Evolutionary conservation across 1,140 invertebrate genomes (phyloP), one percentile per base, ranked within the genome.

Genomic region (Luehdorfia chinensis): DNA sequence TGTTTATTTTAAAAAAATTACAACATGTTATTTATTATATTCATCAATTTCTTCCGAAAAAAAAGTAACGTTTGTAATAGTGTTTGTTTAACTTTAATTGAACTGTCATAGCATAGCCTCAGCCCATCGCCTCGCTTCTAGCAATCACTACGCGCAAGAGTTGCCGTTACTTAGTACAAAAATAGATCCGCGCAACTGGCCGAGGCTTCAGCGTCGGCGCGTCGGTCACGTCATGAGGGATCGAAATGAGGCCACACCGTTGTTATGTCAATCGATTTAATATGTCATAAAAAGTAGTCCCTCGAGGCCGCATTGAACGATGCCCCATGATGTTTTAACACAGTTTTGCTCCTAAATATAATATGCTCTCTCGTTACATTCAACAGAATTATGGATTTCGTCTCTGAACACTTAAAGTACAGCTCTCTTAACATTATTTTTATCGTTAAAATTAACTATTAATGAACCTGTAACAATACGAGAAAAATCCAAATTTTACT

Each of bases 341-440:
- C 61, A 70, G 37, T 62, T 45, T 55, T 59, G 57, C 14, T 46
- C 33, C 41, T 54, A 27, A 36, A 66, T 52, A 60, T 62, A 66
- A 59, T 72, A 62, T 66, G 61, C 63, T 70, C 11, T 70, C 61
- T 67, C 63, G 61, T 84, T 80, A 85, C 81, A 78, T 68, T 77
- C 62, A 74, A 80, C 71, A 74, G 60, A 73, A 76, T 73, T 71
- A 66, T 74, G 73, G 73, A 70, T 73, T 72, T 76, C 66, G 74
- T 79, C 77, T 84, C 76, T 84, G 79, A 86, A 86, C 83, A 86
- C 83, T 86, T 86, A 86, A 86, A 86, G 83, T 86, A 86, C 83
- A 79, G 75, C 76, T 84, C 81, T 85, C 81, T 85, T 85, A 85
- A 81, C 75, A 81, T 83, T 85, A 84, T 76, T 70, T 64, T 37